Evolutionary conservation across 2,888 invertebrate species (phyloP).

Genomic region (Tenthredo mesomela): DNA sequence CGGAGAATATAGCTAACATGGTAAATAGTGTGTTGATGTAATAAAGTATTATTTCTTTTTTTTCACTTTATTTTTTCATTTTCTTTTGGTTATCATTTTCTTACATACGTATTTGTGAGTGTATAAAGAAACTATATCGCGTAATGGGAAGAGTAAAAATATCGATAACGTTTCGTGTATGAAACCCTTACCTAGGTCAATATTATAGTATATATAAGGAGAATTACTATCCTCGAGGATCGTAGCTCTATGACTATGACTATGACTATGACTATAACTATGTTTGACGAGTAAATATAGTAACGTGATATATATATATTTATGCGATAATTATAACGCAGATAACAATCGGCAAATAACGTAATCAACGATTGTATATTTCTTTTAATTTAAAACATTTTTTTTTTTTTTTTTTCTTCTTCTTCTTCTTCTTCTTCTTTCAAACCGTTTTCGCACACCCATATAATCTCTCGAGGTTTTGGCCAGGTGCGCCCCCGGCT

Average conservation of each 20-base stretch:
- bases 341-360: neutral
- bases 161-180: neutral
- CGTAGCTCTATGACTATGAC: neutral
- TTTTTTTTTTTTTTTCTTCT: neutral
- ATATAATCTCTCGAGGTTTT: neutral
- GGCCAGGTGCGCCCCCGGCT: slow-evolving; percentile 27
- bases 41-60: neutral
- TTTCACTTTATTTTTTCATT: too few relatives aligned
- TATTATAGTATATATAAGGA: neutral
- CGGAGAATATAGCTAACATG: slow-evolving; percentile 12
- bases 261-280: neutral
- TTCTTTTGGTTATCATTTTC: neutral
- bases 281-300: neutral
- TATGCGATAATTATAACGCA: neutral
- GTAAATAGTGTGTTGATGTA: slow-evolving; percentile 13
- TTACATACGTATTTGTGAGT: neutral
- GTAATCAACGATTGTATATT: neutral
- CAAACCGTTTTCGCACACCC: neutral
- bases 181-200: slow-evolving; percentile 43
- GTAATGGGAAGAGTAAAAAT: neutral
- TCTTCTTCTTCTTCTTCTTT: neutral
- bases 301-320: neutral
- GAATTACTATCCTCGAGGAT: neutral
- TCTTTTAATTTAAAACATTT: too few relatives aligned
- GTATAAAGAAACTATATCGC: neutral